Conservation (phyloP, 2,797 vertebrate species). For the Eospalax fontanierii region DNA sequence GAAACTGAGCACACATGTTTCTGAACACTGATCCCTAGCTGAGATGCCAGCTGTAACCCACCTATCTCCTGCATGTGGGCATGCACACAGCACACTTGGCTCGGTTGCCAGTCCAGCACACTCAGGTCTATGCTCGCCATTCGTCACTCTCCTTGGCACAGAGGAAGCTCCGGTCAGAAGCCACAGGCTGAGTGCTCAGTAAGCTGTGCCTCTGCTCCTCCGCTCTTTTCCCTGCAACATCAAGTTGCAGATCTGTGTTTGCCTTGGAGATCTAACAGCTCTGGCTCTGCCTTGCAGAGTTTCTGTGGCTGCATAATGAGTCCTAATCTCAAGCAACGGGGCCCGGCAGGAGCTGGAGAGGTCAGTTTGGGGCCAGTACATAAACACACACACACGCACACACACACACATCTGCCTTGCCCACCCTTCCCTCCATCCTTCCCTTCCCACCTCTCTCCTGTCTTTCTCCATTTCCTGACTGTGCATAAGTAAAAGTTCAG, state of each 20-base stretch:
- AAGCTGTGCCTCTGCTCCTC: not conserved
- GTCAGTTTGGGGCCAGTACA: not conserved
- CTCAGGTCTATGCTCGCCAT: not conserved
- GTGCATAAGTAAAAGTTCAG: no score
- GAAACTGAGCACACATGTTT: not conserved
- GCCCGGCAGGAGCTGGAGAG: no score
- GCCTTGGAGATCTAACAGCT: not conserved
- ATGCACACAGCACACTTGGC: not conserved
- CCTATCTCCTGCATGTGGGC: not conserved
- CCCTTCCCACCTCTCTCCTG: not conserved
- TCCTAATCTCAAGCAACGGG: not conserved
- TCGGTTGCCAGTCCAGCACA: not conserved
- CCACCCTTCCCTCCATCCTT: not conserved
- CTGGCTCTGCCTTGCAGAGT: not conserved
- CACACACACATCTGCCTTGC: not conserved
- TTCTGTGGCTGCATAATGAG: not conserved
- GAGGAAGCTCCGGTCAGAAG: not conserved
- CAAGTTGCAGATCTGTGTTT: not conserved
- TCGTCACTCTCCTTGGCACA: not conserved
- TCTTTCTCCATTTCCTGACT: not conserved
- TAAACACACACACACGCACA: not conserved
- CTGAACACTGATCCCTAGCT: not conserved
- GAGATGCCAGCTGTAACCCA: not conserved
- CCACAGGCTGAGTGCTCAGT: not conserved
- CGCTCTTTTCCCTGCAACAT: not conserved